phyloP scores from a whole-genome alignment of 2,888 invertebrate species.

The Clitarchus hookeri region DNA sequence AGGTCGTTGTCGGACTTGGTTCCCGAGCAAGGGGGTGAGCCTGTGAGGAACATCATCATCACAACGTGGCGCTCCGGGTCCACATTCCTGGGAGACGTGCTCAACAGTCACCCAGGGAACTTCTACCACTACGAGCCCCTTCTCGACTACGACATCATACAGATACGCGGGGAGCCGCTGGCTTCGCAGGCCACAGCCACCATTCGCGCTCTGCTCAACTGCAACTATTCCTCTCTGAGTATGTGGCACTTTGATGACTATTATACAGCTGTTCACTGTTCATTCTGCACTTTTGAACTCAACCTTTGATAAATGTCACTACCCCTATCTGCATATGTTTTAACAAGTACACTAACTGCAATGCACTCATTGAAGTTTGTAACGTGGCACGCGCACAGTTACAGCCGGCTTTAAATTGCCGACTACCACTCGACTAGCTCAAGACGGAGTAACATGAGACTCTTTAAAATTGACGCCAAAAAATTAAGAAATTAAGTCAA shows the following conservation, averaged over 20 bases:
- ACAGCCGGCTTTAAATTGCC: no score
- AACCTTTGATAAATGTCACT: no score
- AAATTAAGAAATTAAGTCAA: no score
- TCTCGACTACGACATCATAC: slow-evolving; percentile 78
- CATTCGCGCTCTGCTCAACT: slow-evolving; percentile 73
- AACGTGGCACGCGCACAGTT: no score
- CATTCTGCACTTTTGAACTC: no score
- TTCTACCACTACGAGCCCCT: slow-evolving; percentile 91
- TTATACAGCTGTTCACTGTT: no score
- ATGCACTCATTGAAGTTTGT: no score
- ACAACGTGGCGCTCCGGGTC: slow-evolving; percentile 93
- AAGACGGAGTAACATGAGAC: no score
- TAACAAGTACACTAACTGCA: no score
- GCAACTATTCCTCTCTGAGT: slow-evolving; percentile 74
- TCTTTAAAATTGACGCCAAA: no score
- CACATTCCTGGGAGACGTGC: slow-evolving; percentile 83
- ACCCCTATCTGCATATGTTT: no score
- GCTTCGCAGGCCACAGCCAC: slow-evolving; percentile 69
- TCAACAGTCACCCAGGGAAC: slow-evolving; percentile 83
- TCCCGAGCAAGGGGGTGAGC: slow-evolving; percentile 70
- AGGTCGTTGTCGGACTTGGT: slow-evolving; percentile 69
- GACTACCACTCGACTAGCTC: no score
- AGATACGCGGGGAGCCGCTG: slow-evolving; percentile 75
- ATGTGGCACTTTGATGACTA: slow-evolving; percentile 38
- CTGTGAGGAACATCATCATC: slow-evolving; percentile 75